These are phyloP conservation scores for Harpalus rubripes DNA, from an alignment of 2,888 invertebrate species.

Conservation along the genomic window DNA sequence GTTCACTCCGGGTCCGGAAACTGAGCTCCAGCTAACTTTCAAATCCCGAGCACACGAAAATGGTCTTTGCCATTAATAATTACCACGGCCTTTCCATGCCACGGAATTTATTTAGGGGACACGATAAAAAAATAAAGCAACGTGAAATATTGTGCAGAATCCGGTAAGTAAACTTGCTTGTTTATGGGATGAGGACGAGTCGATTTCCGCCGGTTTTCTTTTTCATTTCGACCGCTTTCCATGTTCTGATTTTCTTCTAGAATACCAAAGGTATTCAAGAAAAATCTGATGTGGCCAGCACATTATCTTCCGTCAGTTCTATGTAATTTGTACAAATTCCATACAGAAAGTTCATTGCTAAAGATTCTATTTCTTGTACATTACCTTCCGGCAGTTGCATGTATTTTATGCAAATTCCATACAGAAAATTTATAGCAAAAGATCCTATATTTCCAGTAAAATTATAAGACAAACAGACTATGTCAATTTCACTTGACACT, in stretches of 20 bases:
- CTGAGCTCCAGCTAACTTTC: slow-evolving; percentile 31
- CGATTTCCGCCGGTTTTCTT: slow-evolving; percentile 18
- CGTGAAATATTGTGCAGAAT: slow-evolving; percentile 40
- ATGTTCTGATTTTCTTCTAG: neutral
- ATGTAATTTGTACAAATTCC: too few relatives aligned
- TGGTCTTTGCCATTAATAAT: slow-evolving; percentile 59
- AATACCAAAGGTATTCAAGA: neutral
- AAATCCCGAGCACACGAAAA: slow-evolving; percentile 61
- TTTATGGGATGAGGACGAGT: slow-evolving; percentile 20
- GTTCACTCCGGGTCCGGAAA: slow-evolving; percentile 50
- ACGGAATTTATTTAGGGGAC: slow-evolving; percentile 38
- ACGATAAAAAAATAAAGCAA: slow-evolving; percentile 44
- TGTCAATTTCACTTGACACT: too few relatives aligned
- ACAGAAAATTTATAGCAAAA: too few relatives aligned
- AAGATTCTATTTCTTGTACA: too few relatives aligned
- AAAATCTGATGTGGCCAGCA: too few relatives aligned
- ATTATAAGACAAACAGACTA: too few relatives aligned
- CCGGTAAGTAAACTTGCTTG: slow-evolving; percentile 34
- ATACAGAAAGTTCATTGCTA: too few relatives aligned
- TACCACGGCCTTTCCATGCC: slow-evolving; percentile 32
- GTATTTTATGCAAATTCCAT: too few relatives aligned
- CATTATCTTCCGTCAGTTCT: too few relatives aligned
- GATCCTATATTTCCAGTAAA: too few relatives aligned
- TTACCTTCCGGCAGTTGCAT: too few relatives aligned
- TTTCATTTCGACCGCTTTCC: slow-evolving; percentile 10